Evolutionary conservation across 2,888 invertebrate species (phyloP).

Genomic region (Hemithea aestivaria): DNA sequence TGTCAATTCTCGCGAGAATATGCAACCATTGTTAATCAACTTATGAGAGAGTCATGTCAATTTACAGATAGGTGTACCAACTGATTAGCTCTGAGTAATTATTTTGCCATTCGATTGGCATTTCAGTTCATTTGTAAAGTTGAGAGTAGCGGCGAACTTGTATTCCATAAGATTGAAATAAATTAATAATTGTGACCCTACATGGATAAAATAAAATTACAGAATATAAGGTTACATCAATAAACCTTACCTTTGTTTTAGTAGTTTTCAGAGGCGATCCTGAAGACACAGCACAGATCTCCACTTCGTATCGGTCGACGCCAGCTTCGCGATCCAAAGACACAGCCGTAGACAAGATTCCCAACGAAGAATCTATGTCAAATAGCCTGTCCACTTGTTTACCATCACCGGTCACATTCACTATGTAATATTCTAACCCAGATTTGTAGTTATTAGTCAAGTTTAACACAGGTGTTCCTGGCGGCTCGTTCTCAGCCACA

Average conservation of each 20-base stretch:
- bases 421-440: slow-evolving; percentile 93
- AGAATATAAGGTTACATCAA: no score
- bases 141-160: no score
- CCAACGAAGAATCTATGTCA: slow-evolving; percentile 92
- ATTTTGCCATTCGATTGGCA: no score
- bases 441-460: slow-evolving; percentile 85
- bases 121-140: no score
- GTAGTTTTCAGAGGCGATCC: slow-evolving; percentile 86
- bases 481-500: slow-evolving; percentile 93
- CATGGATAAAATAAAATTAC: no score
- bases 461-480: slow-evolving; percentile 90
- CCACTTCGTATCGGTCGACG: slow-evolving; percentile 89
- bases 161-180: no score
- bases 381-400: slow-evolving; percentile 92
- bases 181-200: no score
- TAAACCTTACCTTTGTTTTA: slow-evolving; percentile 88
- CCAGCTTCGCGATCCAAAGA: slow-evolving; percentile 91
- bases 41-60: no score
- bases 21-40: slow-evolving; percentile 25
- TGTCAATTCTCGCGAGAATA: slow-evolving; percentile 36
- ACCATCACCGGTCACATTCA: slow-evolving; percentile 87
- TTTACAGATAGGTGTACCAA: no score
- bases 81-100: no score
- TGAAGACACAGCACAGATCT: slow-evolving; percentile 90
- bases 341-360: slow-evolving; percentile 91